A percentile compares a stretch with the other conserved stretches of the same genome.
Conservation (phyloP, 2,113 vertebrate species). For the Saccopteryx leptura region DNA sequence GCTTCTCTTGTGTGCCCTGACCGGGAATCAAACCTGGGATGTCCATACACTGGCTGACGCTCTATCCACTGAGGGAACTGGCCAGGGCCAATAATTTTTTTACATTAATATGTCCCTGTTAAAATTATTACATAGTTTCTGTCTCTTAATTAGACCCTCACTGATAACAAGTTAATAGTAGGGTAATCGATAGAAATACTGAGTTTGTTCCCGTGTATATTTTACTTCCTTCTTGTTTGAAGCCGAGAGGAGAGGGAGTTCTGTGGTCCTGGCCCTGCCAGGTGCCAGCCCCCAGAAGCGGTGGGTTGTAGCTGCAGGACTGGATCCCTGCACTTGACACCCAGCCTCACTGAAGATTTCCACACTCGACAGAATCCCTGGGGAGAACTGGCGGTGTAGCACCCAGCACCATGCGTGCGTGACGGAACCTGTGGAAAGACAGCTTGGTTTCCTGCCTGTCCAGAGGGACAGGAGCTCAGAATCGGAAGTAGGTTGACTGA, state of each 20-base stretch:
- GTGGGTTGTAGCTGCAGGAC: background rate
- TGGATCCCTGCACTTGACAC: background rate
- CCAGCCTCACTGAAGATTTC: background rate
- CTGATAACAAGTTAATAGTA: background rate
- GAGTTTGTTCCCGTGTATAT: background rate
- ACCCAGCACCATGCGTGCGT: background rate
- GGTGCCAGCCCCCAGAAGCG: background rate
- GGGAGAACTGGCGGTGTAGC: background rate
- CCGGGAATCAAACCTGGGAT: too few relatives aligned
- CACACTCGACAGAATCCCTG: background rate
- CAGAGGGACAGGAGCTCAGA: background rate
- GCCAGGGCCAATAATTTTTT: background rate
- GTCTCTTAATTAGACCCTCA: slow-evolving; percentile 11
- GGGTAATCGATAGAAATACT: background rate
- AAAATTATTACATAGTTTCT: background rate
- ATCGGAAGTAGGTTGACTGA: background rate
- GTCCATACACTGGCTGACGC: too few relatives aligned
- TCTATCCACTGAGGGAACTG: too few relatives aligned
- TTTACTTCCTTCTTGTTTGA: background rate
- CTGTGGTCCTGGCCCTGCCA: background rate
- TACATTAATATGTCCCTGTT: background rate
- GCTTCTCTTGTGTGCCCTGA: too few relatives aligned
- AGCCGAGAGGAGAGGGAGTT: background rate
- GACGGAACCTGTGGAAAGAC: background rate
- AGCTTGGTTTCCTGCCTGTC: background rate